These are phyloP conservation scores for Drosophila azteca DNA, from an alignment of 1,140 invertebrate genomes.

Conservation along the genomic window DNA sequence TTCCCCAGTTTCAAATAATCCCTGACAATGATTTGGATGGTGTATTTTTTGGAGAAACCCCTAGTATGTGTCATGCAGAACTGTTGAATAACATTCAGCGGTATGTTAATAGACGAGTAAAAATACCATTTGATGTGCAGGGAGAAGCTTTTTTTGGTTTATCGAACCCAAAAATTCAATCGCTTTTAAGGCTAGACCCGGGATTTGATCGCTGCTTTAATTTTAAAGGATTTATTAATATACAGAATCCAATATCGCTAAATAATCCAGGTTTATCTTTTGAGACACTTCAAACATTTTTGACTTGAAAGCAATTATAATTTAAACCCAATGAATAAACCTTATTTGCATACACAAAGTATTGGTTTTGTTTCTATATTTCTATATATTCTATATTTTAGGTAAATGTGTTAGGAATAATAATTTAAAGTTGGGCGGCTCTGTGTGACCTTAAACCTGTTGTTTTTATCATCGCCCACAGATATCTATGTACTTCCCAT, in stretches of 20 bases:
- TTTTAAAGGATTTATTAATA: constrained; percentile 68
- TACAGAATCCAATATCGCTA: constrained; percentile 37
- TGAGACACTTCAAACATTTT: constrained; percentile 76
- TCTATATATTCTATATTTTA: no score
- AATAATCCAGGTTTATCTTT: constrained; percentile 82
- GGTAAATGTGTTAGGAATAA: no score
- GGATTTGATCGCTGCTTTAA: constrained; percentile 88
- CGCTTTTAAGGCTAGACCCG: constrained; percentile 90
- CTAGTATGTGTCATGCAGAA: constrained; percentile 89
- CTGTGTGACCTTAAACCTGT: no score
- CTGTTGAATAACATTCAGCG: constrained; percentile 88
- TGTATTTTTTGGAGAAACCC: constrained; percentile 87
- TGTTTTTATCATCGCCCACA: no score
- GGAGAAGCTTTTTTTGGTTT: constrained; percentile 93
- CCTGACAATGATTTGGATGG: constrained; percentile 89
- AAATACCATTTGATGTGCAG: constrained; percentile 85
- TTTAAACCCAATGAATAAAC: no score
- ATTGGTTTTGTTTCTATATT: no score
- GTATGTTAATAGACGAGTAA: constrained; percentile 84
- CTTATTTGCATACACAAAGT: no score
- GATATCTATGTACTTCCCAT: no score
- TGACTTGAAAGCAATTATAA: constrained; percentile 20
- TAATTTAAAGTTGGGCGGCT: no score
- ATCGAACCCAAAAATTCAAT: constrained; percentile 90
- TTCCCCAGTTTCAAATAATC: constrained; percentile 92